A percentile compares a stretch with the other conserved stretches of the same genome.
Conservation (phyloP, 2,888 invertebrate species). For the Amphipyra berbera region DNA sequence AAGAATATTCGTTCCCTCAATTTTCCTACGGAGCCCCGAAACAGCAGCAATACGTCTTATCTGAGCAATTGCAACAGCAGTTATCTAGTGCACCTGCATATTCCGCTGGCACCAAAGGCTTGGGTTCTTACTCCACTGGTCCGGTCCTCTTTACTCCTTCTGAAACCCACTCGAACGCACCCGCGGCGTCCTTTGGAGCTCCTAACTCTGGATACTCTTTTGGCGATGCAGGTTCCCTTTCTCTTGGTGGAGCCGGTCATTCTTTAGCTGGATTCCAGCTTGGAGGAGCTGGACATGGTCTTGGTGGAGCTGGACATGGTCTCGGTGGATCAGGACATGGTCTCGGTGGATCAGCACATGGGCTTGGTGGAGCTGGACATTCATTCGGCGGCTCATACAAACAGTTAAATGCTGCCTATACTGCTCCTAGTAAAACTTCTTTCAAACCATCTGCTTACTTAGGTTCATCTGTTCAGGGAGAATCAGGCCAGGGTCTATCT, state of each 20-base stretch:
- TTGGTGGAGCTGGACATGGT: conserved; percentile 61
- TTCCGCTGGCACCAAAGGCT: conserved; percentile 81
- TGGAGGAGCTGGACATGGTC: conserved; percentile 57
- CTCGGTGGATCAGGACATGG: conserved; percentile 61
- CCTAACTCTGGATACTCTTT: conserved; percentile 68
- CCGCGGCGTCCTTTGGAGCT: conserved; percentile 66
- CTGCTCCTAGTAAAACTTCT: conserved; percentile 74
- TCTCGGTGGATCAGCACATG: conserved; percentile 67
- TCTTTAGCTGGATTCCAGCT: conserved; percentile 64
- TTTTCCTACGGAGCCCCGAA: conserved; percentile 74
- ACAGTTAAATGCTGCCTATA: conserved; percentile 69
- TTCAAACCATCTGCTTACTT: conserved; percentile 86
- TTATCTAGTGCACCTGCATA: conserved; percentile 76
- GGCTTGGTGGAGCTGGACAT: conserved; percentile 57
- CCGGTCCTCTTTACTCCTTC: conserved; percentile 83
- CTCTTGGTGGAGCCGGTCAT: conserved; percentile 61
- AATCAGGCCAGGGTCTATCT: conserved; percentile 73
- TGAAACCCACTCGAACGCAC: conserved; percentile 67
- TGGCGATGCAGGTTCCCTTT: conserved; percentile 52
- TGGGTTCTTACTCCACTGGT: conserved; percentile 83
- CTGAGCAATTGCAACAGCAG: conserved; percentile 75
- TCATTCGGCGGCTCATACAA: conserved; percentile 75
- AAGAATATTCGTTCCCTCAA: conserved; percentile 75
- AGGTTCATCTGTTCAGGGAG: conserved; percentile 79
- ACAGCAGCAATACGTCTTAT: conserved; percentile 71